These are phyloP conservation scores for Chaenocephalus aceratus DNA, from an alignment of 2,113 vertebrate species.

Conservation along the genomic window DNA sequence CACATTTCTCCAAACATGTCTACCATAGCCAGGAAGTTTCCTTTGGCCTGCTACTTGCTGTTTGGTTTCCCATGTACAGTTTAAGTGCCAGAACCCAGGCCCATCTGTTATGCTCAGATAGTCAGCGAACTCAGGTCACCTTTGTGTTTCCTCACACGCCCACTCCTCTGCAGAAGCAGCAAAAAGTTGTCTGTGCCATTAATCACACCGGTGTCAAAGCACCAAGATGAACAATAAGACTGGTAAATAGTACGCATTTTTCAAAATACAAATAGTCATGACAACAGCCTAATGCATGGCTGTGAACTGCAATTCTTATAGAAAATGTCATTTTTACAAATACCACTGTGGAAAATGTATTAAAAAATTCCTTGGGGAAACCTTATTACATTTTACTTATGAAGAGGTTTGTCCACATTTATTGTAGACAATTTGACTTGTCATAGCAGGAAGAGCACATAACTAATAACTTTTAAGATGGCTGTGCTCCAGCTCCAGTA, in stretches of 20 bases:
- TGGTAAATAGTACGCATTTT: conserved; percentile 36
- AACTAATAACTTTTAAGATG: too few relatives aligned
- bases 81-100: conserved; percentile 39
- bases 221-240: conserved; percentile 33
- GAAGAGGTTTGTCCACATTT: neutral
- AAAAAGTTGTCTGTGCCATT: conserved; percentile 44
- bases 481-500: neutral
- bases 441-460: neutral
- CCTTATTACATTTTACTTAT: neutral
- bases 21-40: conserved; percentile 42
- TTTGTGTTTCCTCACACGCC: conserved; percentile 63
- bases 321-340: conserved; percentile 4
- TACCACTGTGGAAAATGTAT: neutral
- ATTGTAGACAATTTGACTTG: conserved; percentile 5
- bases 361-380: neutral
- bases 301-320: neutral
- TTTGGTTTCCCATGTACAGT: conserved; percentile 55
- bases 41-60: conserved; percentile 20
- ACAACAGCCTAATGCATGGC: conserved; percentile 22
- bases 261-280: conserved; percentile 38
- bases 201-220: conserved; percentile 42
- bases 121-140: conserved; percentile 54
- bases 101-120: conserved; percentile 68
- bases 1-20: conserved; percentile 3
- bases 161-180: conserved; percentile 42